Percentiles rank a stretch among this genome's conserved stretches.
These are phyloP conservation scores for Paramormyrops kingsleyae DNA, from an alignment of 2,113 vertebrate species.

Conservation along the genomic window DNA sequence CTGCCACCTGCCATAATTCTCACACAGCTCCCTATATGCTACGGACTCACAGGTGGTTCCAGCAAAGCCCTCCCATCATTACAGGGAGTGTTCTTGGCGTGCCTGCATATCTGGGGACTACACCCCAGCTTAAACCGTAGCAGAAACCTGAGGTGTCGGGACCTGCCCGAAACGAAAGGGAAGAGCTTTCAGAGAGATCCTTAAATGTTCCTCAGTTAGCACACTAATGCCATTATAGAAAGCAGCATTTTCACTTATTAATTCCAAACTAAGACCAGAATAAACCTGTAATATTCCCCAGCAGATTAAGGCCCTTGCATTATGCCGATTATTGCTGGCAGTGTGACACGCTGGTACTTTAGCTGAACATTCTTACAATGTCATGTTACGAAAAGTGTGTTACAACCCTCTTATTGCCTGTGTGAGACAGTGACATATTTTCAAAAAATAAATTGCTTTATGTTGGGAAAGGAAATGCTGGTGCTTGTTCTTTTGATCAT, in stretches of 20 bases:
- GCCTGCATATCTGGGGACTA: not conserved
- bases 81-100: not conserved
- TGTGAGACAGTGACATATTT: not conserved
- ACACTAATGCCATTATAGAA: not conserved
- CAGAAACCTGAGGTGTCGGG: not conserved
- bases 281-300: not conserved
- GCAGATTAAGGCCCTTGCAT: not conserved
- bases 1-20: not conserved
- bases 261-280: not conserved
- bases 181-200: not conserved
- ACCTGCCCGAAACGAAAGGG: not conserved
- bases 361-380: not conserved
- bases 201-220: not conserved
- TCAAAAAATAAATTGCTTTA: constrained; percentile 10
- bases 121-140: not conserved
- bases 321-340: not conserved
- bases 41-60: not conserved
- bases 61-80: not conserved
- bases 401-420: not conserved
- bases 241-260: not conserved
- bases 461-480: not conserved
- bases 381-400: not conserved
- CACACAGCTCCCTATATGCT: not conserved
- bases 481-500: not conserved
- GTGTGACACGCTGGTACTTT: not conserved